Evolutionary conservation across 1,140 invertebrate genomes (phyloP).

Genomic region (Artemia franciscana): DNA sequence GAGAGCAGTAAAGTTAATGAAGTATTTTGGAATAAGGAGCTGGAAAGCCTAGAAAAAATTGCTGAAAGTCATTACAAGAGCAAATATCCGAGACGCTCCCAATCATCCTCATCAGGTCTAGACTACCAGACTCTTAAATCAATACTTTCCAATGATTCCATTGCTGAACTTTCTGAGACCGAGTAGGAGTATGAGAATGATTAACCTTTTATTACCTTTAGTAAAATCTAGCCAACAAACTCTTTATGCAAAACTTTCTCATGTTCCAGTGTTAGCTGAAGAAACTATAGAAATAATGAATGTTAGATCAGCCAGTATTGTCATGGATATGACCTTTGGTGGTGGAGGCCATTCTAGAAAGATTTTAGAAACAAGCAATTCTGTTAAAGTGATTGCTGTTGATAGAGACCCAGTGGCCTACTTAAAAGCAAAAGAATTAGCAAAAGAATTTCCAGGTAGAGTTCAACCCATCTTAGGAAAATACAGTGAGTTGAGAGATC

Average conservation of each 20-base stretch:
- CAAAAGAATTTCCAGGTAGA: slow-evolving; percentile 35
- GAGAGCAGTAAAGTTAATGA: slow-evolving; percentile 27
- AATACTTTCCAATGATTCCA: slow-evolving; percentile 40
- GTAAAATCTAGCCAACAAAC: background rate
- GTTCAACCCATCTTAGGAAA: slow-evolving; percentile 50
- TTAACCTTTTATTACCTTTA: background rate
- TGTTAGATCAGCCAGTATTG: slow-evolving; percentile 29
- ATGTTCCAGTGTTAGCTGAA: slow-evolving; percentile 42
- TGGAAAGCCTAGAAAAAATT: slow-evolving; percentile 37
- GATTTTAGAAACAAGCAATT: slow-evolving; percentile 29
- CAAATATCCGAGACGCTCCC: slow-evolving; percentile 28
- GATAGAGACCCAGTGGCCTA: slow-evolving; percentile 65
- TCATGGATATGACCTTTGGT: slow-evolving; percentile 82
- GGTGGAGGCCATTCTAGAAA: slow-evolving; percentile 56
- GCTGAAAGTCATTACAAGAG: slow-evolving; percentile 40
- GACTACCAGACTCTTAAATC: slow-evolving; percentile 39
- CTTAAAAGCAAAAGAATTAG: slow-evolving; percentile 34
- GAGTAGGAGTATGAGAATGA: slow-evolving; percentile 17
- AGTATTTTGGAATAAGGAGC: slow-evolving; percentile 35
- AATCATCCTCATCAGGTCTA: slow-evolving; percentile 39
- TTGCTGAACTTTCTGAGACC: slow-evolving; percentile 33
- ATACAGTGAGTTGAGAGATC: slow-evolving; percentile 57
- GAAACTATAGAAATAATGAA: slow-evolving; percentile 42
- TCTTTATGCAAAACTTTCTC: slow-evolving; percentile 16
- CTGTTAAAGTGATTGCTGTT: slow-evolving; percentile 43